Evolutionary conservation across 2,113 vertebrate genomes (phyloP), one percentile per base, ranked within the genome.

Genomic region (Alexandromys fortis): DNA sequence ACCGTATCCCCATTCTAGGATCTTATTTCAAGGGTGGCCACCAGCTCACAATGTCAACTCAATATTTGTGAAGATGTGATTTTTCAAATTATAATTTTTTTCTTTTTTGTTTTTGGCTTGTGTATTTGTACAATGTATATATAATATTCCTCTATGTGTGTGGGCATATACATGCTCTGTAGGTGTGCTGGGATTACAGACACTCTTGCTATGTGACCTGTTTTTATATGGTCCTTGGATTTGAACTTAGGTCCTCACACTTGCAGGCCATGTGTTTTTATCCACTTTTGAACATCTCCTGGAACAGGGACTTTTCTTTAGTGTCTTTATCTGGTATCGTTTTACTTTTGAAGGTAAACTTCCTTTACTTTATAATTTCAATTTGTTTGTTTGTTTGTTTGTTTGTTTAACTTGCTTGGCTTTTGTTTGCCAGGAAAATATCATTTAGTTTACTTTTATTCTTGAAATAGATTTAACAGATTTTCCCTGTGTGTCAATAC

Each of bases 31-130:
- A 89, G 58, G 28, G 77, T 42, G 0, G 82, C 77, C 52, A 95
- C 49, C 79, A 90, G 58, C 45, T 96, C 33, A 72, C 77, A 96
- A 90, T 61, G 88, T 90, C 97, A 97, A 93, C 52, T 86, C 87
- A 19, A 67, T 96, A 90, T 97, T 96, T 96, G 96, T 86, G 94
- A 95, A 82, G 79, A 92, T 90, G 30, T 92, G 72, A 93, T 93
- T 85, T 26, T 52, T 92, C 90, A 82, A 93, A 96, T 79, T 76
- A 92, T 93, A 93, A 73, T 77, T 95, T 94, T 14, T 42, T 96
- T 90, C 65, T 28, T n/a, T 35, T 49, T 70, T n/a, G 30, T 4
- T 24, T 86, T 47, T 47, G 42, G 28, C 33, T 7, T 86, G 16
- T 86, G 82, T 67, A 45, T 28, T 28, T 47, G 10, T 45, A 30